Conservation (phyloP, 2,113 vertebrate species). For the Rhynchopsitta pachyrhyncha region DNA sequence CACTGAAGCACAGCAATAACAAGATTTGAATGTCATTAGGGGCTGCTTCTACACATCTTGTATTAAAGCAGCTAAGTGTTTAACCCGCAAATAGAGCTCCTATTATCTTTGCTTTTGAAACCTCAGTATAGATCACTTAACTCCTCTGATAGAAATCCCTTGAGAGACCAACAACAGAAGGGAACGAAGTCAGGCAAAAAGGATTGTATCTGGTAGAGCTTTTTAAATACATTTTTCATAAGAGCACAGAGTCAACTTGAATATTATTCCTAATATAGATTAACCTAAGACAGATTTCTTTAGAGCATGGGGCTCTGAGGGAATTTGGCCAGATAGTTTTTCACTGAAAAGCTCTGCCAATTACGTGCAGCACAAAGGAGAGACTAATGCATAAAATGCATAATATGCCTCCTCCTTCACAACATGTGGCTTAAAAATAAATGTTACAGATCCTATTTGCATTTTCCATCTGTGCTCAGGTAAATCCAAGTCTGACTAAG, state of each 20-base stretch:
- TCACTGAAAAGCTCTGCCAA: neutral
- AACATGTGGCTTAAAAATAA: neutral
- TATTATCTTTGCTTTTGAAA: slow-evolving; percentile 63
- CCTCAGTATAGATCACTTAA: slow-evolving; percentile 37
- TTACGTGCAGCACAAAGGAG: neutral
- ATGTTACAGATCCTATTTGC: neutral
- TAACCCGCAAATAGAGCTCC: slow-evolving; percentile 45
- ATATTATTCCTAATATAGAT: slow-evolving; percentile 23
- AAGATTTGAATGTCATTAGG: slow-evolving; percentile 60
- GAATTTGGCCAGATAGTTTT: slow-evolving; percentile 8
- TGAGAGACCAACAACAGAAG: slow-evolving; percentile 33
- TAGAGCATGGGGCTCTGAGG: neutral
- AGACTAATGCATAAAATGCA: neutral
- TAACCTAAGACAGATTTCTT: slow-evolving; percentile 18
- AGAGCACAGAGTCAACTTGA: neutral
- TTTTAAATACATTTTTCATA: neutral
- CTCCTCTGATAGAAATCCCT: slow-evolving; percentile 33
- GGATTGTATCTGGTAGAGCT: slow-evolving; percentile 36
- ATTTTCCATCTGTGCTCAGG: neutral
- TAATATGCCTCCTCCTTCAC: neutral
- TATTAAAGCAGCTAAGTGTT: slow-evolving; percentile 60
- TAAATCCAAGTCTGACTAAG: neutral
- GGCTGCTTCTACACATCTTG: slow-evolving; percentile 46
- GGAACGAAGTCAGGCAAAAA: slow-evolving; percentile 22
- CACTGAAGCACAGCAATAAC: slow-evolving; percentile 46